Evolutionary conservation across 2,888 invertebrate species (phyloP).

Genomic region (Lacanobia wlatinum): DNA sequence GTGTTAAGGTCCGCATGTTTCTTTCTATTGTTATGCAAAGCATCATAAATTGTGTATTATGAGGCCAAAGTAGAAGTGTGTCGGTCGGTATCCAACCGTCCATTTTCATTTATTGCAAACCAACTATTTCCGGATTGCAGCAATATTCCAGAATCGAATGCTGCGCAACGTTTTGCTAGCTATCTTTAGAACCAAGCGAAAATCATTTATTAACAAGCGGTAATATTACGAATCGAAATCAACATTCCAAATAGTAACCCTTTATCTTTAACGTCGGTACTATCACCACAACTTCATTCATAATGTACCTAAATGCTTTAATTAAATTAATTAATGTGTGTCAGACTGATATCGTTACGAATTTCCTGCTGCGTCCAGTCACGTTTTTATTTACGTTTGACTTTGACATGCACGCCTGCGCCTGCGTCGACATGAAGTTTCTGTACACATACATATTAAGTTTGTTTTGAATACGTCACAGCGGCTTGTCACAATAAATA

Average conservation of each 20-base stretch:
- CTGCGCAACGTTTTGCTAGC: slow-evolving; percentile 12
- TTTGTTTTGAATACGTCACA: slow-evolving; percentile 54
- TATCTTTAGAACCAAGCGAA: slow-evolving; percentile 39
- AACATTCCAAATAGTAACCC: slow-evolving; percentile 9
- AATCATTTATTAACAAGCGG: slow-evolving; percentile 19
- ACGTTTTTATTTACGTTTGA: slow-evolving; percentile 52
- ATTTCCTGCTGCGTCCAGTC: slow-evolving; percentile 47
- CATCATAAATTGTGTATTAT: background rate
- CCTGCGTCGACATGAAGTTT: slow-evolving; percentile 16
- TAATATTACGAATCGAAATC: background rate
- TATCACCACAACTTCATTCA: slow-evolving; percentile 50
- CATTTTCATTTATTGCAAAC: slow-evolving; percentile 32
- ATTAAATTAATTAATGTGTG: slow-evolving; percentile 52
- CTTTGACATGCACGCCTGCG: slow-evolving; percentile 30
- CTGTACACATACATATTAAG: slow-evolving; percentile 6
- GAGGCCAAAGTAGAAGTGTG: slow-evolving; percentile 30
- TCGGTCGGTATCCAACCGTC: background rate
- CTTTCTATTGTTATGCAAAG: slow-evolving; percentile 2
- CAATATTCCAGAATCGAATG: slow-evolving; percentile 41
- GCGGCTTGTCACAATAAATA: slow-evolving; percentile 29
- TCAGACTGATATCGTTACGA: slow-evolving; percentile 40
- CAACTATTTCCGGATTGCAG: slow-evolving; percentile 48
- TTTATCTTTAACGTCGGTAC: slow-evolving; percentile 32
- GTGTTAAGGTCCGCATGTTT: background rate
- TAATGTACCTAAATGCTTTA: slow-evolving; percentile 37